Percentiles rank a stretch among this genome's conserved stretches.
Conservation (phyloP, 2,888 invertebrate species). For the Drosophila cracens region DNA sequence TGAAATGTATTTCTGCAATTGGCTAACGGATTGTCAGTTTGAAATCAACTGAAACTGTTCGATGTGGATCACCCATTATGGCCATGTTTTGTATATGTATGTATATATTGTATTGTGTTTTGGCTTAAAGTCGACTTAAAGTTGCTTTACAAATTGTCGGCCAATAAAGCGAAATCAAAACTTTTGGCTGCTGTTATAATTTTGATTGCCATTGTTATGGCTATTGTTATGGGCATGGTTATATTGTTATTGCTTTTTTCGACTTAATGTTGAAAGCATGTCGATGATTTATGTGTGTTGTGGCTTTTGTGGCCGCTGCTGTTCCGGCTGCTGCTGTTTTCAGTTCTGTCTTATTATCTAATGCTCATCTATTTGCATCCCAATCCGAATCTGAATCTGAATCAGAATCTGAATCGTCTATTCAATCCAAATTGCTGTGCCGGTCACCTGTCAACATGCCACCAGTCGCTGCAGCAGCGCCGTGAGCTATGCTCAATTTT, state of each 20-base stretch:
- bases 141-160: conserved; percentile 51
- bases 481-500: conserved; percentile 38
- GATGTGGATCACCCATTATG: conserved; percentile 24
- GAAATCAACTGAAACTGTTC: neutral
- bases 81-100: neutral
- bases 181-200: conserved; percentile 26
- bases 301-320: conserved; percentile 28
- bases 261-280: conserved; percentile 46
- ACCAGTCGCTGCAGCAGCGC: conserved; percentile 44
- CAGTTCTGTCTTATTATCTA: neutral
- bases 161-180: conserved; percentile 44
- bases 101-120: neutral
- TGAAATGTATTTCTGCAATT: neutral
- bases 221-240: conserved; percentile 30
- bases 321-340: conserved; percentile 3
- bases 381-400: neutral
- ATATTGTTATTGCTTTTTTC: conserved; percentile 36
- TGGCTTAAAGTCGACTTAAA: conserved; percentile 11
- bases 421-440: conserved; percentile 6
- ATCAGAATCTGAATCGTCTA: neutral
- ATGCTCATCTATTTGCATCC: conserved; percentile 6
- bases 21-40: neutral
- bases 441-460: conserved; percentile 49
- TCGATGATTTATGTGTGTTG: conserved; percentile 58
- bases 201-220: conserved; percentile 37